phyloP scores from a whole-genome alignment of 2,113 vertebrate genomes.

The Scopus umbretta region DNA sequence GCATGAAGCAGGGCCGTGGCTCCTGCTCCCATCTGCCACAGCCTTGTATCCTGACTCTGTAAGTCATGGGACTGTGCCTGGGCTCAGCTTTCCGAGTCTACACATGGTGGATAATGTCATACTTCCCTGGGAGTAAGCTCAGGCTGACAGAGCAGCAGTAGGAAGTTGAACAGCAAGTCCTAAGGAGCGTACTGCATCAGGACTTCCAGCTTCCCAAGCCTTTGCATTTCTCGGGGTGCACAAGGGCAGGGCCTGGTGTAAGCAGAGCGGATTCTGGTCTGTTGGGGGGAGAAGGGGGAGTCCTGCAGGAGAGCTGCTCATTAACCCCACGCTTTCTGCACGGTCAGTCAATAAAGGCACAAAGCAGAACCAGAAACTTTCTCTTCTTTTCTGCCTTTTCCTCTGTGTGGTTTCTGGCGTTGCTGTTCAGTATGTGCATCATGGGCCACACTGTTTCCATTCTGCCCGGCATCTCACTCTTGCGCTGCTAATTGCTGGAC shows the following conservation, averaged over 20 bases:
- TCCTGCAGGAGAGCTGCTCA: background rate
- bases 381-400: background rate
- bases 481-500: background rate
- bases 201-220: background rate
- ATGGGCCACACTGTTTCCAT: background rate
- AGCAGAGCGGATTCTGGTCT: background rate
- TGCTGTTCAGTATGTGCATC: background rate
- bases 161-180: background rate
- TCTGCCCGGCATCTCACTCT: background rate
- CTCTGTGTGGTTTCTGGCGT: background rate
- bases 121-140: background rate
- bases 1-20: background rate
- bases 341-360: background rate
- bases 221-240: background rate
- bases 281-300: background rate
- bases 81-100: background rate
- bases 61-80: background rate
- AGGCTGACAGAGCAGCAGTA: background rate
- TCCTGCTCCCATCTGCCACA: background rate
- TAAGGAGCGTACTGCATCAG: background rate
- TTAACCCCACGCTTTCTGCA: background rate
- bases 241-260: background rate
- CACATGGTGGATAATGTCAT: background rate
- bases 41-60: background rate
- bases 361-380: background rate